Conservation (phyloP, 2,113 vertebrate species). For the Serinus canaria region DNA sequence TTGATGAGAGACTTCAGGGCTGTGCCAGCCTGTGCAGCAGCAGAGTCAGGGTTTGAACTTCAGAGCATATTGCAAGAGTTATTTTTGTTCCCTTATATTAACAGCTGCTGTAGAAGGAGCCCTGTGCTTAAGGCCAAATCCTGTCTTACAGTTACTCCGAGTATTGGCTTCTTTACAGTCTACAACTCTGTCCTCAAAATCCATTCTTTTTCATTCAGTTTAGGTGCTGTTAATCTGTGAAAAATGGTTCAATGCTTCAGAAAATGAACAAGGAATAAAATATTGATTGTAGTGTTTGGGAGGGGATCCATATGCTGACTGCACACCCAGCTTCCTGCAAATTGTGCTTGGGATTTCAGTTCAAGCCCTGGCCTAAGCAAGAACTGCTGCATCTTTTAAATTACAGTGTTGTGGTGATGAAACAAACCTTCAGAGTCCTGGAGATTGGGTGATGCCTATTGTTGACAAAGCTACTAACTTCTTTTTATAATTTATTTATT, state of each 20-base stretch:
- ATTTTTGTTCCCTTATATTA: slow-evolving; percentile 40
- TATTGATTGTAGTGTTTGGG: not conserved
- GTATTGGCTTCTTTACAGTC: not conserved
- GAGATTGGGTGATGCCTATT: not conserved
- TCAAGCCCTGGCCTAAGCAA: not conserved
- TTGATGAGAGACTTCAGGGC: not conserved
- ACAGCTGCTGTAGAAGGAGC: slow-evolving; percentile 10
- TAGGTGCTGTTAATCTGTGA: not conserved
- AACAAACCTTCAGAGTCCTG: not conserved
- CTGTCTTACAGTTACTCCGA: not conserved
- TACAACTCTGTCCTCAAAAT: not conserved
- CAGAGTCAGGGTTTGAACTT: slow-evolving; percentile 1
- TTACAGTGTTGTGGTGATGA: not conserved
- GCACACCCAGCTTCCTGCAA: not conserved
- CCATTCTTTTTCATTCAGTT: not conserved
- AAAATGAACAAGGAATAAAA: not conserved
- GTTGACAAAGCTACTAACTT: not conserved
- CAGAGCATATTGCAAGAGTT: slow-evolving; percentile 17
- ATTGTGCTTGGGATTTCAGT: not conserved
- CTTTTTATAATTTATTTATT: not conserved
- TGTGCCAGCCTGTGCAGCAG: not conserved
- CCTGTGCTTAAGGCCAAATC: not conserved
- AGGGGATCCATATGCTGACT: not conserved
- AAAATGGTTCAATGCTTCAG: not conserved
- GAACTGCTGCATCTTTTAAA: not conserved